These are phyloP conservation scores for Agapornis roseicollis DNA, from an alignment of 2,113 vertebrate species.

Conservation along the genomic window DNA sequence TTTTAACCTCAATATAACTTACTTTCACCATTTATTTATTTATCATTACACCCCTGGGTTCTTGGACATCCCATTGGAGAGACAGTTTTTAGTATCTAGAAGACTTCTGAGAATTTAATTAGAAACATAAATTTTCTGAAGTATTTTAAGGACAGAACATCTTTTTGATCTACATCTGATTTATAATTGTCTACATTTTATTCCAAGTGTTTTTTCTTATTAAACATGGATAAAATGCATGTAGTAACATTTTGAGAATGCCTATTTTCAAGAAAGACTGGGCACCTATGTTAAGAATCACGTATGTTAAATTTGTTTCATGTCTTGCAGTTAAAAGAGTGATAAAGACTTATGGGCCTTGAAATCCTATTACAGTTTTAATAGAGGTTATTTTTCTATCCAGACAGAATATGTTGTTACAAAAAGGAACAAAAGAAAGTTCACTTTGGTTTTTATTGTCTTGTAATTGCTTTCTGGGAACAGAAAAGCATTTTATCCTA, in stretches of 20 bases:
- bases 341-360: neutral
- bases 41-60: neutral
- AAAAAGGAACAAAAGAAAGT: neutral
- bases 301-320: neutral
- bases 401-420: neutral
- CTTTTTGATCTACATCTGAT: neutral
- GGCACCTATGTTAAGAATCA: neutral
- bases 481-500: neutral
- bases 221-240: neutral
- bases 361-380: neutral
- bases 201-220: rapidly evolving
- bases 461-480: neutral
- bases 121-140: neutral
- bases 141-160: neutral
- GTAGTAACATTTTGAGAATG: neutral
- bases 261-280: neutral
- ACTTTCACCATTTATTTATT: neutral
- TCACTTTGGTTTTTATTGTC: neutral
- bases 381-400: neutral
- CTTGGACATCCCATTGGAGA: neutral
- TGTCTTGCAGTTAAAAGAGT: neutral
- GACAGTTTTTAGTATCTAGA: neutral
- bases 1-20: neutral
- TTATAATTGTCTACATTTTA: neutral
- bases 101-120: neutral